phyloP scores from a whole-genome alignment of 2,797 vertebrate genomes.

The Agapornis canus region DNA sequence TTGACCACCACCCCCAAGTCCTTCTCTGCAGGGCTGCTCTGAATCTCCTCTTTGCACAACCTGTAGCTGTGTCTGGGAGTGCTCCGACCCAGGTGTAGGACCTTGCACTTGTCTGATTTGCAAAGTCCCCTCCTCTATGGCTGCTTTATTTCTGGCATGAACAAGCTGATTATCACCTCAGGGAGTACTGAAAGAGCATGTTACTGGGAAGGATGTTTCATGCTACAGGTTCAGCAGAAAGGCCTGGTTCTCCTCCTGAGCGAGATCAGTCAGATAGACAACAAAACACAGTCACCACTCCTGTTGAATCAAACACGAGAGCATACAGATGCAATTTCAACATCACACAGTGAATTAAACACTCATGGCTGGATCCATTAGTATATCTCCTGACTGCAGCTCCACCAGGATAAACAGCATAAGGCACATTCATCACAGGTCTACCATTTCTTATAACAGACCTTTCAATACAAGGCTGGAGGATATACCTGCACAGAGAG shows the following conservation, averaged over 20 bases:
- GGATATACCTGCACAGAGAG: background rate
- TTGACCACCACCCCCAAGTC: too few species aligned
- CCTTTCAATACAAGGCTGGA: background rate
- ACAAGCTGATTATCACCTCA: fast-evolving
- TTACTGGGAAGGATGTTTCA: background rate
- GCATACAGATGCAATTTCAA: background rate
- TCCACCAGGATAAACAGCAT: background rate
- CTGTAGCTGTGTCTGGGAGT: too few species aligned
- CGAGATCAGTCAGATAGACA: background rate
- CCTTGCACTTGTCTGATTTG: background rate
- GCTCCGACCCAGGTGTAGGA: too few species aligned
- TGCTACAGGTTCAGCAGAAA: background rate
- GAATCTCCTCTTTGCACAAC: too few species aligned
- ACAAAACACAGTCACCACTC: background rate
- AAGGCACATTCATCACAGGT: fast-evolving
- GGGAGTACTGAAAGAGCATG: background rate
- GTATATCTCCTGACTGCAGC: fast-evolving
- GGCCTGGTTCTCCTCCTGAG: background rate
- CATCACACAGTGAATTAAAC: background rate
- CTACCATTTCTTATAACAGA: background rate
- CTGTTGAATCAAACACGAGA: background rate
- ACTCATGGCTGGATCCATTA: background rate
- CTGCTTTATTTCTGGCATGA: background rate
- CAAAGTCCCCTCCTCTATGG: background rate
- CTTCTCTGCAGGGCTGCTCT: too few species aligned